Percentiles rank a stretch among this genome's conserved stretches.
Conservation (phyloP, 2,888 invertebrate genomes). For the Cheilosia vulpina region DNA sequence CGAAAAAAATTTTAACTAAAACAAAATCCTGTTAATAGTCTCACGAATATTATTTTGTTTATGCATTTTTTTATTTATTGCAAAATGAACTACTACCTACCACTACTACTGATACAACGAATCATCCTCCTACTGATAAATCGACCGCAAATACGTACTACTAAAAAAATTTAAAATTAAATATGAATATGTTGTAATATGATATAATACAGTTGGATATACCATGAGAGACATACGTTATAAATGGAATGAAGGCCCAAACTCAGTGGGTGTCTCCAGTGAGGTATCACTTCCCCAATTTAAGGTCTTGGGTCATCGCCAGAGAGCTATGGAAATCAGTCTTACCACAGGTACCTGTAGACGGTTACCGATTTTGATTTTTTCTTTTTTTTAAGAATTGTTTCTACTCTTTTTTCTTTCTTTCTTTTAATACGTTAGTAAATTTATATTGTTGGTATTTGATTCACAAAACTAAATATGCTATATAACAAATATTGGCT, state of each 20-base stretch:
- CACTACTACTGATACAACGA: conserved; percentile 68
- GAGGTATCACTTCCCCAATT: conserved; percentile 98
- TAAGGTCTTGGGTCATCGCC: conserved; percentile 98
- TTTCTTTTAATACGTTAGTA: conserved; percentile 48
- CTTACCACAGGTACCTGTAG: conserved; percentile 95
- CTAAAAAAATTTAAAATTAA: conserved; percentile 61
- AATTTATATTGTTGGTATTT: conserved; percentile 52
- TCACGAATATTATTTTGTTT: conserved; percentile 82
- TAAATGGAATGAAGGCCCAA: conserved; percentile 98
- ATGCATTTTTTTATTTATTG: conserved; percentile 80
- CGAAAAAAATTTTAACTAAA: conserved; percentile 48
- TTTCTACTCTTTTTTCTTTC: conserved; percentile 5
- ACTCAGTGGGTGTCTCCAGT: conserved; percentile 97
- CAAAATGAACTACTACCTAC: conserved; percentile 75
- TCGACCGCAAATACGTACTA: conserved; percentile 35
- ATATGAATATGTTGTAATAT: conserved; percentile 75
- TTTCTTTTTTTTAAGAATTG: conserved; percentile 50
- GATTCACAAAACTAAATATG: conserved; percentile 39
- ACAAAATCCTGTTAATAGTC: conserved; percentile 81
- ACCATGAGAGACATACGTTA: conserved; percentile 99
- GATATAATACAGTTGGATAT: conserved; percentile 91
- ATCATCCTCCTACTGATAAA: conserved; percentile 68
- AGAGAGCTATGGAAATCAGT: conserved; percentile 97
- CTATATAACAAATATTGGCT: conserved; percentile 35
- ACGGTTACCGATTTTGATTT: conserved; percentile 84